phyloP scores from a whole-genome alignment of 2,797 vertebrate genomes.

The Sebastes hopkinsi region DNA sequence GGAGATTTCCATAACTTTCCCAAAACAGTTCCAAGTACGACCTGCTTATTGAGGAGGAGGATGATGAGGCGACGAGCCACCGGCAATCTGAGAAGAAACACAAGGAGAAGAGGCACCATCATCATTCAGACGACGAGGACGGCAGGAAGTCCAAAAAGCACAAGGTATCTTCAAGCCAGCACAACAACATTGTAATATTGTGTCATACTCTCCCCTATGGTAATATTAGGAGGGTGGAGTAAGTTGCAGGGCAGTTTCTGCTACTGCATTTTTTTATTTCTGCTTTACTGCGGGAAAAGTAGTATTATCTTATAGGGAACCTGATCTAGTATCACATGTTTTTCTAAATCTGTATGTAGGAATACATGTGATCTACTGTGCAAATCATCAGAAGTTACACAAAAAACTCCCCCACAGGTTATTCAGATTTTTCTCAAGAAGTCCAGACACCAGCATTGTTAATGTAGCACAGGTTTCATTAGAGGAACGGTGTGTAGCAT shows the following conservation, averaged over 20 bases:
- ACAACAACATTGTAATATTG: neutral
- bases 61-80: slow-evolving; percentile 79
- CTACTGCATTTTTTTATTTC: neutral
- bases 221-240: neutral
- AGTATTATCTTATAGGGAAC: neutral
- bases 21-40: slow-evolving; percentile 88
- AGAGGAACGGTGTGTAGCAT: too few relatives aligned
- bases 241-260: neutral
- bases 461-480: neutral
- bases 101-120: slow-evolving; percentile 87
- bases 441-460: neutral
- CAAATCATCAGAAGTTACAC: neutral
- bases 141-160: slow-evolving; percentile 85
- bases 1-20: slow-evolving; percentile 78
- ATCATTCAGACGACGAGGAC: slow-evolving; percentile 88
- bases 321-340: neutral
- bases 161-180: slow-evolving; percentile 80
- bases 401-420: neutral
- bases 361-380: neutral
- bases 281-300: neutral
- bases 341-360: neutral
- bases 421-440: neutral
- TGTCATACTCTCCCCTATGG: neutral
- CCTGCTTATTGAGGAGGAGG: slow-evolving; percentile 90
- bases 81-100: slow-evolving; percentile 85